Evolutionary conservation across 2,113 vertebrate genomes (phyloP), one percentile per base, ranked within the genome.

Genomic region (Aphelocoma coerulescens): DNA sequence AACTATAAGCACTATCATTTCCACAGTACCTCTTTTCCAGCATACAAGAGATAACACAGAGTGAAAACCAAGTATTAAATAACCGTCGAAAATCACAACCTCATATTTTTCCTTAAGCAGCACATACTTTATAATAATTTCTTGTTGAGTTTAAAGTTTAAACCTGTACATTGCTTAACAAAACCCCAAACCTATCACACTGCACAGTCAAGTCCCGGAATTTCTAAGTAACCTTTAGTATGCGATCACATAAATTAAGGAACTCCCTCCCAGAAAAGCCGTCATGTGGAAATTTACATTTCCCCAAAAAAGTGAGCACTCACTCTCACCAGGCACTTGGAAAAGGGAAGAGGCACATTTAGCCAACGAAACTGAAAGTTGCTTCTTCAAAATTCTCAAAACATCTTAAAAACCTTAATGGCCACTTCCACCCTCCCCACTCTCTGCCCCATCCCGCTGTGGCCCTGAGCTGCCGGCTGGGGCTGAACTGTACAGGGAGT

Each of bases 401-500:
- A 3, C 1, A 0, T 19, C 33, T 59, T 51, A 20, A 63, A 54
- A 67, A 3, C 4, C 17, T 16, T 12, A 15, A 39, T 1, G 27
- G 10, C 19, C 21, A 12, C 21, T 30, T 61, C 10, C 9, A 6
- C 9, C 62, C n/a, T 28, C 23, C 7, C 23, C 18, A 10, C 18
- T 32, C 19, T 11, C 5, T 8, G 33, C 33, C 28, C 7, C 22
- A 14, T 28, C 23, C 46, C 44, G 10, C 33, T 6, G 39, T 0
- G 41, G 39, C 48, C 33, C n/a, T 0, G 49, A 41, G 57, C n/a
- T 11, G 46, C 44, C 20, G 28, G 13, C 23, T 7, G 48, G 16
- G 23, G n/a, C 19, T 6, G 43, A 35, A 11, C 85, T 43, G 3
- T 0, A 8, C 26, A 0, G 4, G 4, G 20, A 19, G 18, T 0